Evolutionary conservation across 2,113 vertebrate species (phyloP).

Genomic region (Phalacrocorax aristotelis): DNA sequence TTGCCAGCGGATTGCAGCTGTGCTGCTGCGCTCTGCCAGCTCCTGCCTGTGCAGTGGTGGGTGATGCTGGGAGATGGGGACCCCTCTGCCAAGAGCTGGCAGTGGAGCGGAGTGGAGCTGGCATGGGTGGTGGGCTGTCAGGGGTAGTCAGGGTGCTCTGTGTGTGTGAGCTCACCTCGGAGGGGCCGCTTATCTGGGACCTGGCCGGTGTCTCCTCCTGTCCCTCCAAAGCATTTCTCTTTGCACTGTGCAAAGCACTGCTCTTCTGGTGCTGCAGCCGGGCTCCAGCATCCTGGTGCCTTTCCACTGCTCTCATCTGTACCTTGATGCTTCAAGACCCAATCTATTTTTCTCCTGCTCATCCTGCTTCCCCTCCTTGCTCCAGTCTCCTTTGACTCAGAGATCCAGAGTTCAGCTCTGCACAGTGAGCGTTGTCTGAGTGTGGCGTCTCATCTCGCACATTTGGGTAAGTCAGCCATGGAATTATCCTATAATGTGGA

Average conservation of each 20-base stretch:
- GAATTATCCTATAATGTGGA: constrained; percentile 69
- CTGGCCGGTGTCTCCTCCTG: accelerated
- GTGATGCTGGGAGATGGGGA: neutral
- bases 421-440: neutral
- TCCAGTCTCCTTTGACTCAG: neutral
- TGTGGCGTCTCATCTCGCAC: neutral
- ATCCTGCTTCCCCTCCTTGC: neutral
- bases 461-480: constrained; percentile 58
- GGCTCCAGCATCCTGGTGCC: neutral
- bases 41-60: accelerated
- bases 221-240: neutral
- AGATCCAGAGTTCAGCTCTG: neutral
- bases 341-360: neutral
- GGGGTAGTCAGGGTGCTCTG: neutral
- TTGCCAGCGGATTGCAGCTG: neutral
- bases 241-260: too few species aligned
- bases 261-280: neutral
- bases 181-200: accelerated
- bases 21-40: neutral
- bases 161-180: neutral
- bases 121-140: neutral
- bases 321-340: neutral
- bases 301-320: neutral
- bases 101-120: neutral
- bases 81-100: neutral